Conservation (phyloP, 2,797 vertebrate genomes). For the Typhlichthys eigenmanni region DNA sequence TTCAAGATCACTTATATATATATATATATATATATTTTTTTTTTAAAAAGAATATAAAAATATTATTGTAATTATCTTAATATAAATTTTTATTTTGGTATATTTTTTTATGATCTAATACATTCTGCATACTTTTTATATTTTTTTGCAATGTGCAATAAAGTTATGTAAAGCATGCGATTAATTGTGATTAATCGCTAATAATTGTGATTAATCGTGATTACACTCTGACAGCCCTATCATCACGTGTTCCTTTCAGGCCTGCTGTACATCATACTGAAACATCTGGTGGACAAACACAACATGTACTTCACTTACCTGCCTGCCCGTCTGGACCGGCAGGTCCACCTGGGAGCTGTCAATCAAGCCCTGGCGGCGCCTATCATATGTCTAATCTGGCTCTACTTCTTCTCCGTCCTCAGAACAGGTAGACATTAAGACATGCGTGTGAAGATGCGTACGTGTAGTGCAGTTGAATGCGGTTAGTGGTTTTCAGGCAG, state of each 20-base stretch:
- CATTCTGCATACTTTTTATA: no score
- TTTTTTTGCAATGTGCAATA: no score
- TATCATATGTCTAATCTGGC: conserved; percentile 95
- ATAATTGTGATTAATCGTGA: no score
- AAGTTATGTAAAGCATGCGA: no score
- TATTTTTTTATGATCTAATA: neutral
- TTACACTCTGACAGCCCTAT: neutral
- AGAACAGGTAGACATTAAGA: conserved; percentile 78
- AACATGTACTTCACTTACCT: conserved; percentile 93
- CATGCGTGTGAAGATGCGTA: neutral
- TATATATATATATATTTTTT: no score
- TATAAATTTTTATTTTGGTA: neutral
- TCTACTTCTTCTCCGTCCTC: conserved; percentile 92
- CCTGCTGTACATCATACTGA: conserved; percentile 90
- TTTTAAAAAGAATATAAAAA: no score
- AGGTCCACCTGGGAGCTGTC: conserved; percentile 90
- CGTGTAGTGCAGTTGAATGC: no score
- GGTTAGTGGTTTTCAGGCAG: no score
- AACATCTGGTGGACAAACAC: conserved; percentile 93
- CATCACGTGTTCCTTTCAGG: conserved; percentile 69
- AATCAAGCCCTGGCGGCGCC: conserved; percentile 92
- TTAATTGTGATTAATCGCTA: no score
- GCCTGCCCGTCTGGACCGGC: conserved; percentile 85
- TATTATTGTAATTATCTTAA: no score
- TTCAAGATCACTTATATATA: neutral